Evolutionary conservation across 2,888 invertebrate genomes (phyloP).

Genomic region (Xestoiulus laeticollis): DNA sequence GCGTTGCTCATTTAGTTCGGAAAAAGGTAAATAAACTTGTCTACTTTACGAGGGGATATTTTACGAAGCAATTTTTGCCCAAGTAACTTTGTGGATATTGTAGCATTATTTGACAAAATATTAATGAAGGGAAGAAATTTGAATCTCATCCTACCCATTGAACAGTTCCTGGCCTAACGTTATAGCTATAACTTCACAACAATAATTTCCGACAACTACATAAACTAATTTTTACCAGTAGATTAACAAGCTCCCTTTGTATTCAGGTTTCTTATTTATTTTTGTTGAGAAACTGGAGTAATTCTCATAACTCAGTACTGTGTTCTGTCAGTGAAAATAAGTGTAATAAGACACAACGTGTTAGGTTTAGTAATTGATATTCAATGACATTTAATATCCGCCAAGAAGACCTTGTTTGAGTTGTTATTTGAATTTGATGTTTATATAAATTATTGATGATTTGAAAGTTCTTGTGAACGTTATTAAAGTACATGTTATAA

Average conservation of each 20-base stretch:
- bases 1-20: slow-evolving; percentile 82
- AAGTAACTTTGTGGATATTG: background rate
- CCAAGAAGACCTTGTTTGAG: background rate
- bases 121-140: no score
- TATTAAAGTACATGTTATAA: background rate
- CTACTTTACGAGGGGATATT: background rate
- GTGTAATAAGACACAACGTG: no score
- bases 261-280: no score
- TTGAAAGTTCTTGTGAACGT: background rate
- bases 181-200: no score
- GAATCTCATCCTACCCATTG: no score
- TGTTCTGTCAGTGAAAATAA: background rate
- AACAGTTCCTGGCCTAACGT: no score
- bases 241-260: no score
- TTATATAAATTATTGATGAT: background rate
- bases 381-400: background rate
- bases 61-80: background rate
- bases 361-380: background rate
- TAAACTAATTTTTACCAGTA: no score
- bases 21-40: slow-evolving; percentile 67
- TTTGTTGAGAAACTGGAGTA: no score
- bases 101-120: background rate
- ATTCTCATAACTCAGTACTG: background rate
- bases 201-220: no score
- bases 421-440: background rate